phyloP scores from a whole-genome alignment of 2,888 invertebrate species.

The Seira sanloemensis region DNA sequence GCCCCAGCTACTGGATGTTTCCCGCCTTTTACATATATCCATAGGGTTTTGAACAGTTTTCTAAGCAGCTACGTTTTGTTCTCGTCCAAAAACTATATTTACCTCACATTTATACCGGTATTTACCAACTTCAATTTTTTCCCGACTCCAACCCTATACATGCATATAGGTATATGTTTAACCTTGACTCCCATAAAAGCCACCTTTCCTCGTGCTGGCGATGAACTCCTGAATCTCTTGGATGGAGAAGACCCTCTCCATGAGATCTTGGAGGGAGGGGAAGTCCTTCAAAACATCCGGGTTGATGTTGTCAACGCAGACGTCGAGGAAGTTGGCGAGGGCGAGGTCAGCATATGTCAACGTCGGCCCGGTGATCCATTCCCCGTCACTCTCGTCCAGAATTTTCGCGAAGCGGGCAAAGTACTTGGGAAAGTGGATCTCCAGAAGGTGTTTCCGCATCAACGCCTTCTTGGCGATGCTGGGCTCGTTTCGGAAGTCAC shows the following conservation, averaged over 20 bases:
- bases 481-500: conserved; percentile 40
- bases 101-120: no score
- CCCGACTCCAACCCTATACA: no score
- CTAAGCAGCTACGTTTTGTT: no score
- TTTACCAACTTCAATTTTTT: no score
- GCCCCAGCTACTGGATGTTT: no score
- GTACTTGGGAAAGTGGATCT: conserved; percentile 34
- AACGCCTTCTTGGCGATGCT: conserved; percentile 34
- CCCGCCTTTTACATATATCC: no score
- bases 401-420: conserved; percentile 27
- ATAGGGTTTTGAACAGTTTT: no score
- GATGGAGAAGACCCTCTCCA: conserved; percentile 38
- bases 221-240: conserved; percentile 41
- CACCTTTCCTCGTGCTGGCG: no score
- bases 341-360: conserved; percentile 52
- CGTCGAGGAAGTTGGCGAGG: conserved; percentile 50
- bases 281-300: conserved; percentile 47
- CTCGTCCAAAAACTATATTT: no score
- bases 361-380: conserved; percentile 28
- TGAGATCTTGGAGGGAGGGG: conserved; percentile 29
- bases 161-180: no score
- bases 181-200: no score
- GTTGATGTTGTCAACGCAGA: conserved; percentile 42
- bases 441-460: conserved; percentile 26
- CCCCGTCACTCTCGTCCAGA: conserved; percentile 35